Percentiles rank a stretch among this genome's conserved stretches.
These are phyloP conservation scores for Lissonota sp. DNA, from an alignment of 2,888 invertebrate species.

Conservation along the genomic window DNA sequence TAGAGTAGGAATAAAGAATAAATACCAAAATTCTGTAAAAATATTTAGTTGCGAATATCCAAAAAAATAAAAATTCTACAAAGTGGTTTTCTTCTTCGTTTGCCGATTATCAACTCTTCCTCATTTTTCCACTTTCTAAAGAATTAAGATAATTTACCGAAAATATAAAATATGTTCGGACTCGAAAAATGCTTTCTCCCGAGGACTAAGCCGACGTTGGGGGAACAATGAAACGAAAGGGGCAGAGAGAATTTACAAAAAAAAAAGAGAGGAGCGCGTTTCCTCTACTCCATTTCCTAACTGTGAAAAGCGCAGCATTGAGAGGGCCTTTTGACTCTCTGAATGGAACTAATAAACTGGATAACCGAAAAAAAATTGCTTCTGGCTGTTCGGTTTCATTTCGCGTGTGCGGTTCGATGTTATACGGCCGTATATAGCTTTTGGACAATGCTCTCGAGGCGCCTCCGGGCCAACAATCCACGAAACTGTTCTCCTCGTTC, in stretches of 20 bases:
- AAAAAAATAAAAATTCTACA: too few species aligned
- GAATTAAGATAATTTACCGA: too few species aligned
- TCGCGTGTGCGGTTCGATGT: slow-evolving; percentile 67
- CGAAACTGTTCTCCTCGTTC: slow-evolving; percentile 54
- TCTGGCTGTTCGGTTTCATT: slow-evolving; percentile 78
- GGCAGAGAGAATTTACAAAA: slow-evolving; percentile 46
- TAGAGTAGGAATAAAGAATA: too few species aligned
- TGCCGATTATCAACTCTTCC: too few species aligned
- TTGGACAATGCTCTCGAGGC: slow-evolving; percentile 66
- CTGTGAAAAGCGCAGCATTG: slow-evolving; percentile 38
- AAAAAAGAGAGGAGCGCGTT: slow-evolving; percentile 47
- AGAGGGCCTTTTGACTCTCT: slow-evolving; percentile 62
- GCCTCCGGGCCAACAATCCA: slow-evolving; percentile 52
- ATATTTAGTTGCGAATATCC: too few species aligned
- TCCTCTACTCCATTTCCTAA: slow-evolving; percentile 38
- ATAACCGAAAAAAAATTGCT: slow-evolving; percentile 79
- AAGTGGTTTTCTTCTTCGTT: too few species aligned
- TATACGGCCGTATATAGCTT: slow-evolving; percentile 41
- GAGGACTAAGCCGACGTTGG: background rate
- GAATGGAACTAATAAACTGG: slow-evolving; percentile 79
- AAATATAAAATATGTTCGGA: too few species aligned
- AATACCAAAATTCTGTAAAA: too few species aligned
- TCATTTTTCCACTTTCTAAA: too few species aligned
- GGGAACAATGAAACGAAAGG: slow-evolving; percentile 52
- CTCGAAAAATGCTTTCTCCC: slow-evolving; percentile 28